Base-by-base conservation (phyloP, 2,113 vertebrate genomes). In the Istiophorus platypterus region DNA sequence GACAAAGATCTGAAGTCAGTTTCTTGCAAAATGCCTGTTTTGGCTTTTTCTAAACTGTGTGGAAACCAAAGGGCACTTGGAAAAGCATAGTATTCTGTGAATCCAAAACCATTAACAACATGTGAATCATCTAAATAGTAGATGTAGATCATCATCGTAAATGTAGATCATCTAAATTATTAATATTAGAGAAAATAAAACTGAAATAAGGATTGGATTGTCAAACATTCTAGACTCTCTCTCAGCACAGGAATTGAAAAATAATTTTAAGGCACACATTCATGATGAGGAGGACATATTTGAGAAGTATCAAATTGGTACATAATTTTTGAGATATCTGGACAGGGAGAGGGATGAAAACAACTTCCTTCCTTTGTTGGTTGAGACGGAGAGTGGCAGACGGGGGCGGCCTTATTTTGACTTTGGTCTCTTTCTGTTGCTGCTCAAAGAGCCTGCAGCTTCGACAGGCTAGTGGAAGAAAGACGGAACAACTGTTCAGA, bases 341-440 rank as follows among this genome's bases (percentile, higher is more conserved):
- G 6, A 27, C 5, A 34, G 13, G 29, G 12, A 76, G 45, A 74
- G 13, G 6, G 9, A 37, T 64, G 26, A 65, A 74, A 72, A 52
- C 15, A 26, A 31, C 10, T 10, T 12, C 17, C 51, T 56, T 72
- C 9, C 17, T 52, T 63, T 61, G 73, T 59, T 10, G 9, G 2
- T 26, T 5, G 18, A 27, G 47, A 31, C 24, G 59, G 12, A 3
- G 17, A 45, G 54, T 1, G 0, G 42, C 42, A 80, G 29, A 61
- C 24, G 61, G 27, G 13, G 12, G 39, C 1, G 4, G 57, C 67
- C 17, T 89, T 81, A 93, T 85, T 90, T 88, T 6, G 61, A 37
- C 84, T 90, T 93, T 31, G 27, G 80, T 75, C 10, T 92, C 76
- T 94, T 95, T 84, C 0, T 79, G 22, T 85, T 87, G 68, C 77